Conservation (phyloP, 2,797 vertebrate species). For the Cercopithecus diana region DNA sequence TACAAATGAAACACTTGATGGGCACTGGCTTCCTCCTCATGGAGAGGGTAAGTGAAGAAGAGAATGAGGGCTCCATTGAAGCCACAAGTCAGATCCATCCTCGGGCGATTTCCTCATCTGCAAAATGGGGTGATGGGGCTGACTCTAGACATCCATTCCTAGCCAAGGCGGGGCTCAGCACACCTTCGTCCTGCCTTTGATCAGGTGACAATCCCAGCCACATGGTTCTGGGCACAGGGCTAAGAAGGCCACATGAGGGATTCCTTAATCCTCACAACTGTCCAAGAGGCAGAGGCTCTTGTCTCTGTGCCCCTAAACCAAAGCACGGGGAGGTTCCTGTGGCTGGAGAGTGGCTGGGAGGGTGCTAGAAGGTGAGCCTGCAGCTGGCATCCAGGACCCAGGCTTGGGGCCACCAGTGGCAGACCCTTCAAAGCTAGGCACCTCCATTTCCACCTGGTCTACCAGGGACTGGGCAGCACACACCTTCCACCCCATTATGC, state of each 20-base stretch:
- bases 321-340: rapidly evolving
- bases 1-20: rapidly evolving
- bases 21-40: background rate
- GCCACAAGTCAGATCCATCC: background rate
- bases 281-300: background rate
- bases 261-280: background rate
- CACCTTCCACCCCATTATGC: rapidly evolving
- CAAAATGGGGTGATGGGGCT: background rate
- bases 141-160: rapidly evolving
- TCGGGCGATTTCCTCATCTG: rapidly evolving
- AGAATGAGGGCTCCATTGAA: rapidly evolving
- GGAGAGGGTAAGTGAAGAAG: background rate
- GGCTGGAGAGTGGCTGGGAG: background rate
- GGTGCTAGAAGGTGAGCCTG: no score
- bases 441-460: rapidly evolving
- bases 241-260: rapidly evolving
- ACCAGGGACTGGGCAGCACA: rapidly evolving
- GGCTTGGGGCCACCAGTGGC: background rate
- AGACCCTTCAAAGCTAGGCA: background rate
- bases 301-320: background rate
- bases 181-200: background rate
- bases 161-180: background rate
- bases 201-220: background rate
- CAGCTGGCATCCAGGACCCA: rapidly evolving
- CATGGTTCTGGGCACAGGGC: background rate